phyloP scores from a whole-genome alignment of 2,888 invertebrate genomes.

The Hetaerina titia region DNA sequence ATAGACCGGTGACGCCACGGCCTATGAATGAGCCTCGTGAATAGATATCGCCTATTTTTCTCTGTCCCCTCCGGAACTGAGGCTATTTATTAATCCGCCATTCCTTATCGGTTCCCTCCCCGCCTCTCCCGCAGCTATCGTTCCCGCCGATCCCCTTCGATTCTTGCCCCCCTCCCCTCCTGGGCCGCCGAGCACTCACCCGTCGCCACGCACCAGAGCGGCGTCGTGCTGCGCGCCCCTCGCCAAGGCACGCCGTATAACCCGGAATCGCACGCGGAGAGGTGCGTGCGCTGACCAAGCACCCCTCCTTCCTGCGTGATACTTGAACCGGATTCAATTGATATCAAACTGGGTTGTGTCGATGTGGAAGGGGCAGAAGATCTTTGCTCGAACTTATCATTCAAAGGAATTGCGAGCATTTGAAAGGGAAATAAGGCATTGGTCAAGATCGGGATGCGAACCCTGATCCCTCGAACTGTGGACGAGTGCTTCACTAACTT shows the following conservation, averaged over 20 bases:
- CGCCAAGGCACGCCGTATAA: neutral
- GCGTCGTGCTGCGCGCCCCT: neutral
- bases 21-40: neutral
- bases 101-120: neutral
- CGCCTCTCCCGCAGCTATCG: neutral
- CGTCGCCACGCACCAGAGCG: neutral
- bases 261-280: too few relatives aligned
- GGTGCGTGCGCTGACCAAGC: neutral
- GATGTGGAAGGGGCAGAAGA: too few relatives aligned
- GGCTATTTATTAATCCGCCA: constrained; percentile 21
- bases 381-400: too few relatives aligned
- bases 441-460: too few relatives aligned
- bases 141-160: neutral
- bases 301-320: too few relatives aligned
- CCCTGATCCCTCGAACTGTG: too few relatives aligned
- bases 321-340: too few relatives aligned
- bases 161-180: neutral
- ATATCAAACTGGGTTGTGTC: too few relatives aligned
- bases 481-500: too few relatives aligned
- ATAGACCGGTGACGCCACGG: neutral
- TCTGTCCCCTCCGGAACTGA: neutral
- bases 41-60: constrained; percentile 33
- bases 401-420: too few relatives aligned
- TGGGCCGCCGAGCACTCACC: too few relatives aligned
- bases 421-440: too few relatives aligned